phyloP scores from a whole-genome alignment of 2,113 vertebrate genomes.

The Chroicocephalus ridibundus region DNA sequence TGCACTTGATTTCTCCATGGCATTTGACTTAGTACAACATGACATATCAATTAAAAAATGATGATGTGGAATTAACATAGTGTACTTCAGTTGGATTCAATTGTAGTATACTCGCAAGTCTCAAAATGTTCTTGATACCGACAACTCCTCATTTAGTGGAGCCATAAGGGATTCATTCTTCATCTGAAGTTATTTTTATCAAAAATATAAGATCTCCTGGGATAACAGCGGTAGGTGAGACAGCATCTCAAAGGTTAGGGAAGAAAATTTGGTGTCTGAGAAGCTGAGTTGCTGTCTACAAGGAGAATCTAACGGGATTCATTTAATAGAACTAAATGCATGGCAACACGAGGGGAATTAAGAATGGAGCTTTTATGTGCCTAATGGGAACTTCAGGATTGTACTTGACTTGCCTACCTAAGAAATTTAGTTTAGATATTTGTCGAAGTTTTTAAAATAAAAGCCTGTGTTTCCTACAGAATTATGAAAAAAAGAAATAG shows the following conservation, averaged over 20 bases:
- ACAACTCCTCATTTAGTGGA: not conserved
- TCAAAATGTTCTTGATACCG: not conserved
- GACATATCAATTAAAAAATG: constrained; percentile 61
- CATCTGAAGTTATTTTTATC: not conserved
- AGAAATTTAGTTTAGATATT: not conserved
- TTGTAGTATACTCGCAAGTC: not conserved
- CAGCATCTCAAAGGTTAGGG: not conserved
- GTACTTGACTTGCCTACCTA: not conserved
- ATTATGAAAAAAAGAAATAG: not conserved
- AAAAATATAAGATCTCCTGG: not conserved
- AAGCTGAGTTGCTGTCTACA: not conserved
- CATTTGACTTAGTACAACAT: constrained; percentile 52
- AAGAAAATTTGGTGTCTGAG: not conserved
- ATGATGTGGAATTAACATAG: constrained; percentile 37
- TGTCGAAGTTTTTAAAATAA: not conserved
- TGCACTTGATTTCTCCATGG: constrained; percentile 59
- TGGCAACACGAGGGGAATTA: not conserved
- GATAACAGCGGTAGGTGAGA: not conserved
- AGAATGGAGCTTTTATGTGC: not conserved
- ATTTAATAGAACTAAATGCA: not conserved
- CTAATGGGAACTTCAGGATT: not conserved
- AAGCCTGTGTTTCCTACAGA: not conserved
- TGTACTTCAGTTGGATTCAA: not conserved
- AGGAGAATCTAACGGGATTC: not conserved
- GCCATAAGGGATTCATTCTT: not conserved